phyloP scores from a whole-genome alignment of 2,113 vertebrate genomes.

The Pica pica region DNA sequence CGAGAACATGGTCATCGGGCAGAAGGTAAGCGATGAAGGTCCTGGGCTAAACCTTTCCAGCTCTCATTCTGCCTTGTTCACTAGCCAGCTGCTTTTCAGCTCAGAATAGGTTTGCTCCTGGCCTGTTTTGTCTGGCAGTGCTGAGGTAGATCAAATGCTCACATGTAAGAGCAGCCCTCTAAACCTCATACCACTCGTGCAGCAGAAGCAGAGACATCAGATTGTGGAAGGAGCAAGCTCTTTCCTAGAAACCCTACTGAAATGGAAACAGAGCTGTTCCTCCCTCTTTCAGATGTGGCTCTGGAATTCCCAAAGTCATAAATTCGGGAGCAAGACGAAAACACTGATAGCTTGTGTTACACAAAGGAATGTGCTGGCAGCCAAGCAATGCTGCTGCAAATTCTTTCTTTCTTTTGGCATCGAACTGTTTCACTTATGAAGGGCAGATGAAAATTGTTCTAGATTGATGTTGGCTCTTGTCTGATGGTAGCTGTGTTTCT shows the following conservation, averaged over 20 bases:
- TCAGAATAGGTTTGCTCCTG: background rate
- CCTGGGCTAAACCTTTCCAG: background rate
- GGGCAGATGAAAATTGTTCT: constrained; percentile 10
- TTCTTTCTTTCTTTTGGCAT: constrained; percentile 24
- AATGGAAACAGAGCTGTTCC: constrained; percentile 9
- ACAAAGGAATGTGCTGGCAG: background rate
- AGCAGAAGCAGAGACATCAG: background rate
- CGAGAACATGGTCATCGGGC: background rate
- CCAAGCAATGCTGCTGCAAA: background rate
- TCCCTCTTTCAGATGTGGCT: background rate
- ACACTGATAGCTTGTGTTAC: constrained; percentile 6
- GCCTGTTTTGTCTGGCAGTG: background rate
- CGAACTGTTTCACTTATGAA: background rate
- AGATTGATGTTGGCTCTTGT: background rate
- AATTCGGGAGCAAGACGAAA: background rate
- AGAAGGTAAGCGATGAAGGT: background rate
- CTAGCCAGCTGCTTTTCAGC: background rate
- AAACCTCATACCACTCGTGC: background rate
- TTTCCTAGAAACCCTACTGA: background rate
- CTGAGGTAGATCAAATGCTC: background rate
- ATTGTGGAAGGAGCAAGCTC: background rate
- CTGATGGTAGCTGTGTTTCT: background rate
- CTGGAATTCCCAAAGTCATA: constrained; percentile 2
- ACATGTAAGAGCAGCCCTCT: background rate
- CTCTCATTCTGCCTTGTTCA: background rate